Evolutionary conservation across 1,140 invertebrate genomes (phyloP).

Genomic region (Steinernema khuongi): DNA sequence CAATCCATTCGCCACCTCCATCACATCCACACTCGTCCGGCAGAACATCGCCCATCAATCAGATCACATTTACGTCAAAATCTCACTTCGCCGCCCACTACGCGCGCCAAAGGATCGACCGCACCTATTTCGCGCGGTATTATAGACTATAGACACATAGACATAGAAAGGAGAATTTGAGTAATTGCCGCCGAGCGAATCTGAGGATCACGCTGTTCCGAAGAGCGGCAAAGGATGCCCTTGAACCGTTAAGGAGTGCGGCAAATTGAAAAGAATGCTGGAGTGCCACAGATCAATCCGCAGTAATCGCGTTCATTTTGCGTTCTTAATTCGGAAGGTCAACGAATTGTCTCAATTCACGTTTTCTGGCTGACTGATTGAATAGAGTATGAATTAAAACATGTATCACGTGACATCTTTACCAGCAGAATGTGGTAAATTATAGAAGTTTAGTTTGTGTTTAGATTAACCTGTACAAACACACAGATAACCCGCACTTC

Average conservation of each 20-base stretch:
- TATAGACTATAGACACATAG: neutral
- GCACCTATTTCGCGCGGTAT: neutral
- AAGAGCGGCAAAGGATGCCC: neutral
- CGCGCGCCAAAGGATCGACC: neutral
- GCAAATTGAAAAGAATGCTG: neutral
- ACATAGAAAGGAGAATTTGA: neutral
- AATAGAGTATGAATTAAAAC: too few species aligned
- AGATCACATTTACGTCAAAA: conserved; percentile 9
- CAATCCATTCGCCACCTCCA: neutral
- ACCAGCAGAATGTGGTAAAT: too few species aligned
- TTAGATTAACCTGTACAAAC: too few species aligned
- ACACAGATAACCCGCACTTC: too few species aligned
- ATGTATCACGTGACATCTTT: too few species aligned
- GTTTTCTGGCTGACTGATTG: too few species aligned
- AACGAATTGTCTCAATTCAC: neutral
- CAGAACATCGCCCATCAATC: conserved; percentile 10
- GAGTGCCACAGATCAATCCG: neutral
- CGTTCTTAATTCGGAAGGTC: neutral
- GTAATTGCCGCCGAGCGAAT: too few species aligned
- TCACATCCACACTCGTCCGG: neutral
- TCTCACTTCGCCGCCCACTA: neutral
- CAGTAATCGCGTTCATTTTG: neutral
- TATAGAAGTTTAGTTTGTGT: too few species aligned
- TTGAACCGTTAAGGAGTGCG: too few species aligned
- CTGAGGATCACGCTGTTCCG: too few species aligned